Percentiles rank a stretch among this genome's conserved stretches.
Conservation (phyloP, 92 coral and sea anemone genomes). For the Siderastrea radians region DNA sequence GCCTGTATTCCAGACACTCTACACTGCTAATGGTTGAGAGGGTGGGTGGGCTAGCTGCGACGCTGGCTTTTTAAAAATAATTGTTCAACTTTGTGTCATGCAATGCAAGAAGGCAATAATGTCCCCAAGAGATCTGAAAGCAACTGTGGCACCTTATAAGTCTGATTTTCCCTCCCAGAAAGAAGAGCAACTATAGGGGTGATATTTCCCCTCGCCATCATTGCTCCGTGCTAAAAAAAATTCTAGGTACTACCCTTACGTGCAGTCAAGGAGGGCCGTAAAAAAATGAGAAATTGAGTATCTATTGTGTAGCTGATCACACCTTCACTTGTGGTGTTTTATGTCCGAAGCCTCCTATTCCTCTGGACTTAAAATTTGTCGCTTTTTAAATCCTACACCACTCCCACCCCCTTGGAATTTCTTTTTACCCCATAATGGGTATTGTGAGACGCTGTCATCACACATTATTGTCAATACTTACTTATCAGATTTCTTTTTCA, state of each 20-base stretch:
- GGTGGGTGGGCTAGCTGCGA: not conserved
- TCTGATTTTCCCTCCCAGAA: not conserved
- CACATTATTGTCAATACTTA: constrained; percentile 30
- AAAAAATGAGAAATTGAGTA: too few species aligned
- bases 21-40: not conserved
- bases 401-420: not conserved
- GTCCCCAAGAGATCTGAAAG: not conserved
- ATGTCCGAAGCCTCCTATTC: too few species aligned
- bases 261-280: too few species aligned
- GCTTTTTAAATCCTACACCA: too few species aligned
- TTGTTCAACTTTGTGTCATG: not conserved
- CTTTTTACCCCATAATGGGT: not conserved
- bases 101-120: not conserved
- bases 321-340: too few species aligned
- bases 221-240: not conserved
- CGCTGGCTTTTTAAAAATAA: not conserved
- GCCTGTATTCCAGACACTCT: not conserved
- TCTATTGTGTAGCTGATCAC: too few species aligned
- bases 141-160: not conserved
- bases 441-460: not conserved
- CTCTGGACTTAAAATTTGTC: too few species aligned
- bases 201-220: not conserved
- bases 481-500: constrained; percentile 58
- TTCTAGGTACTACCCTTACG: not conserved
- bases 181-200: not conserved